A percentile compares a stretch with the other conserved stretches of the same genome.
phyloP scores from a whole-genome alignment of 2,113 vertebrate species.

The Brachyhypopomus gauderio region DNA sequence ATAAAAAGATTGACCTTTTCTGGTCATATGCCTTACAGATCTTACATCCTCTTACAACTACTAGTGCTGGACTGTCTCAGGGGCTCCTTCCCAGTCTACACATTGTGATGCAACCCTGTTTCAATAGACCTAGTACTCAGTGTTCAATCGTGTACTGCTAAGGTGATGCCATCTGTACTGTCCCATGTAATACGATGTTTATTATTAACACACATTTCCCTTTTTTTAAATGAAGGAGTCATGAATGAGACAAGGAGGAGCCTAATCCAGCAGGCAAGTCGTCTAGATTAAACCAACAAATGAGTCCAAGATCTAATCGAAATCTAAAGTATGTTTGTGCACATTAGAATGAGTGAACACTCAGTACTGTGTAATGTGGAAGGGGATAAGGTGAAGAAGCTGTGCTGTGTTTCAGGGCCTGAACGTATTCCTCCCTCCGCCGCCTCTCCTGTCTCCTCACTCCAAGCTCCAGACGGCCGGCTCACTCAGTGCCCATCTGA shows the following conservation, averaged over 20 bases:
- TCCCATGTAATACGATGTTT: neutral
- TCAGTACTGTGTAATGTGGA: neutral
- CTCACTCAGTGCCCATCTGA: slow-evolving; percentile 67
- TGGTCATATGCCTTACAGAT: too few relatives aligned
- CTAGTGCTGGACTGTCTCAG: too few relatives aligned
- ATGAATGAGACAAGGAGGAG: slow-evolving; percentile 56
- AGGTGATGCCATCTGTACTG: neutral
- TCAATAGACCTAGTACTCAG: too few relatives aligned
- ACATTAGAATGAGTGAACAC: neutral
- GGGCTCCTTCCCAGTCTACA: too few relatives aligned
- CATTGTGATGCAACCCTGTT: too few relatives aligned
- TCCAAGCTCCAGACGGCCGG: slow-evolving; percentile 75
- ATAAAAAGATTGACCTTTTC: too few relatives aligned
- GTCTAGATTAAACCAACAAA: neutral
- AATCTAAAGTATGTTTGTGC: neutral
- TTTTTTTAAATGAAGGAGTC: slow-evolving; percentile 45
- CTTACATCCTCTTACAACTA: too few relatives aligned
- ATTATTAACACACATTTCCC: neutral
- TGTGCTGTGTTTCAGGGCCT: slow-evolving; percentile 79
- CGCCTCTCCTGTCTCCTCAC: slow-evolving; percentile 79
- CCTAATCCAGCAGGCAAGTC: slow-evolving; percentile 60
- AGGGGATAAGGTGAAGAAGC: slow-evolving; percentile 34
- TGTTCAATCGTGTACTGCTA: too few relatives aligned
- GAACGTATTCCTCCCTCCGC: slow-evolving; percentile 77
- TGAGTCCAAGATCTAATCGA: neutral